phyloP scores from a whole-genome alignment of 2,797 vertebrate species.

The Sylvilagus floridanus region DNA sequence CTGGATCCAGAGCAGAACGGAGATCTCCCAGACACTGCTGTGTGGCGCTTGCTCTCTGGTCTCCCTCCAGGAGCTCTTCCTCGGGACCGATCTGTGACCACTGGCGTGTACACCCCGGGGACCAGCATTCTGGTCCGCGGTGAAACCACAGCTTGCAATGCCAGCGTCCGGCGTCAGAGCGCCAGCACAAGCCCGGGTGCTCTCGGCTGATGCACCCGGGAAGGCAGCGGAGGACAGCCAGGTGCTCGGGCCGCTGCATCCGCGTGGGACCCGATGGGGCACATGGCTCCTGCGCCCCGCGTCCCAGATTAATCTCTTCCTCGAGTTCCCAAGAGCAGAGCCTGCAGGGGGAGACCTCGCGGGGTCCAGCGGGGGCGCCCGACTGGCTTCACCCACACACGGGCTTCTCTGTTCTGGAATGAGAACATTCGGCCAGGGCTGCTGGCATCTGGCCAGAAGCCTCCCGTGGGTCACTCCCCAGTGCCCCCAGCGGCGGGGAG shows the following conservation, averaged over 20 bases:
- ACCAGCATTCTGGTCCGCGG: no score
- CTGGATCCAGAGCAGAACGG: background rate
- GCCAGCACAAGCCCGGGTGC: no score
- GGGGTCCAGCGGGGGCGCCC: background rate
- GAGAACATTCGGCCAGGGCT: background rate
- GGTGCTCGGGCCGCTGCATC: no score
- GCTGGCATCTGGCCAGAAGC: fast-evolving
- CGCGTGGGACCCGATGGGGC: no score
- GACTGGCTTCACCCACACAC: fast-evolving
- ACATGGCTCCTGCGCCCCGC: no score
- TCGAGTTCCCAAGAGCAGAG: background rate
- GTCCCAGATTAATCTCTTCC: no score
- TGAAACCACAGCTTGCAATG: no score
- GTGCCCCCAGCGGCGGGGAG: fast-evolving
- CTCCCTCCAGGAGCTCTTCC: background rate
- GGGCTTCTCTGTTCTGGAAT: background rate
- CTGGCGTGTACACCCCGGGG: no score
- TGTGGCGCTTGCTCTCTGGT: background rate
- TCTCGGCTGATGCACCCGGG: no score
- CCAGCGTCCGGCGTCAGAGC: no score
- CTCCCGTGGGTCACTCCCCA: background rate
- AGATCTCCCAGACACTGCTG: background rate
- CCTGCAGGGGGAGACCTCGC: no score
- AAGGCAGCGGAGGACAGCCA: no score
- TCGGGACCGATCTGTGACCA: background rate